Base-by-base conservation (phyloP, 2,797 vertebrate genomes). In the Cossypha niveicapilla region DNA sequence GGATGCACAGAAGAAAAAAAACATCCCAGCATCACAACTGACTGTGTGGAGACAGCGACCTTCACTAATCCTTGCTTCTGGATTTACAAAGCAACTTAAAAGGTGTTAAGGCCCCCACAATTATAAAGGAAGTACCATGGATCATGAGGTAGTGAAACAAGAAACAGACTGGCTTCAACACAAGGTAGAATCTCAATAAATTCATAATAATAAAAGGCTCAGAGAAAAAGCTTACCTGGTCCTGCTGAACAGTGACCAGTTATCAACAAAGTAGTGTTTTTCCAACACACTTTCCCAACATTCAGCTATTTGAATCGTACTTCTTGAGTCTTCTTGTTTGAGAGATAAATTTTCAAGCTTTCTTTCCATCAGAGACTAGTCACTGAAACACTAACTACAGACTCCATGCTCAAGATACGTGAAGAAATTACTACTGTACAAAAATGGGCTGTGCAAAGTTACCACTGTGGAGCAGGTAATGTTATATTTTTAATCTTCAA, bases 61-160 rank as follows among this genome's bases (percentile, higher is more conserved):
- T 67, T 91, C 61, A 28, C 15, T 61, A 63, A 42, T 35, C 50
- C 44, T 72, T 57, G 18, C 27, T 75, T 81, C 70, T 10, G 23
- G 35, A 75, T 54, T 92, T 68, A 68, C 19, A 75, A 34, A 15
- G 67, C 34, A 63, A 50, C 11, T 88, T 51, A 27, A 18, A 83
- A 86, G 7, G 24, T 24, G 5, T 22, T 18, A 71, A 86, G 18
- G 34, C 12, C 25, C 8, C 28, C 51, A 78, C 44, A 88, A 27
- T 37, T 48, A 75, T 76, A 93, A 95, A 92, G 93, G 54, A 96
- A 93, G 90, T 92, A 93, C 79, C 90, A 95, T 83, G 88, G 73
- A 95, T 65, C 22, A 0, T 78, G 76, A 93, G 14, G 39, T 72
- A 86, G 51, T 37, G 10, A 30, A 84, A 88, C 18, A 71, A 80